phyloP scores from a whole-genome alignment of 1,140 invertebrate species.

The Lineus longissimus region DNA sequence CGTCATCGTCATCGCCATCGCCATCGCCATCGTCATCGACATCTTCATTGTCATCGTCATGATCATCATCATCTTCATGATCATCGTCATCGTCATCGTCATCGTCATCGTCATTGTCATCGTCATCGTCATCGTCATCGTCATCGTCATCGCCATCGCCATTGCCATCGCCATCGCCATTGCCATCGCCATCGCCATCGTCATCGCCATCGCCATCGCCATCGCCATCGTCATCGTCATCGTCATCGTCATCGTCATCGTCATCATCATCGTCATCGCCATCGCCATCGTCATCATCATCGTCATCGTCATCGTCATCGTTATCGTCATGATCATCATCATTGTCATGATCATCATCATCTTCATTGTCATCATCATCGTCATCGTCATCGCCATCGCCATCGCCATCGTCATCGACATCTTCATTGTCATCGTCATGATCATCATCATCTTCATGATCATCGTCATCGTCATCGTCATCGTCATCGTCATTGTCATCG shows the following conservation, averaged over 20 bases:
- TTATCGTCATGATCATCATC: too few relatives aligned
- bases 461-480: neutral
- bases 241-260: neutral
- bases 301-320: neutral
- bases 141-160: neutral
- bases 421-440: too few relatives aligned
- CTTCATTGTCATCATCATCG: slow-evolving; percentile 10
- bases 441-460: neutral
- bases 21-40: too few relatives aligned
- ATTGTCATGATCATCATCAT: too few relatives aligned
- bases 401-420: slow-evolving; percentile 6
- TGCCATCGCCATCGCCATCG: neutral
- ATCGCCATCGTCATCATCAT: slow-evolving; percentile 8
- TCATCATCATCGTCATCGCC: slow-evolving; percentile 2
- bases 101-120: neutral
- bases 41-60: too few relatives aligned
- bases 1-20: too few relatives aligned
- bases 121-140: neutral
- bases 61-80: neutral
- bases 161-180: neutral
- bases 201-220: neutral
- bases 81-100: neutral
- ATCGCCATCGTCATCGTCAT: neutral
- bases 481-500: too few relatives aligned
- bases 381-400: slow-evolving; percentile 12